Conservation (phyloP, 2,797 vertebrate genomes). For the Kryptopterus vitreolus region DNA sequence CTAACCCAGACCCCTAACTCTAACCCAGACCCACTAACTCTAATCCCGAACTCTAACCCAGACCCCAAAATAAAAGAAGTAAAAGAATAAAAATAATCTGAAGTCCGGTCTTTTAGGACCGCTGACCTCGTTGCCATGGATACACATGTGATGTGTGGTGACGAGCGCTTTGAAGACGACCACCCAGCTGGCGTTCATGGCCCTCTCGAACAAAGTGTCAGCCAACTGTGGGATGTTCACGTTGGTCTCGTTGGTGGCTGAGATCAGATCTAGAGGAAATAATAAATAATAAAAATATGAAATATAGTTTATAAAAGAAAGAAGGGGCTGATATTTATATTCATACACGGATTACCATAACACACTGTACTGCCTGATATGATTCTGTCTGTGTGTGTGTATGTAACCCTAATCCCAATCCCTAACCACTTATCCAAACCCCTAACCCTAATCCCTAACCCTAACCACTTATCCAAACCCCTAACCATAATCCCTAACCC, state of each 20-base stretch:
- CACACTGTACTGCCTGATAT: neutral
- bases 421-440: no score
- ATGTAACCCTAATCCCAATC: no score
- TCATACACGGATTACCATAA: neutral
- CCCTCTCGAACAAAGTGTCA: constrained; percentile 94
- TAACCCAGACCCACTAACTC: no score
- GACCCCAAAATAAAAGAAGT: no score
- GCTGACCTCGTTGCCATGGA: constrained; percentile 95
- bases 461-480: no score
- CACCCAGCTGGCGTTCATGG: constrained; percentile 98
- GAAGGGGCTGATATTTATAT: neutral
- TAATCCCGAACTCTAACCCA: no score
- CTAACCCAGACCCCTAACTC: no score
- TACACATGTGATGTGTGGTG: constrained; percentile 96
- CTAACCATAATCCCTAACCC: no score
- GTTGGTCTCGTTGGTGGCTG: constrained; percentile 97
- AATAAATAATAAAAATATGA: neutral
- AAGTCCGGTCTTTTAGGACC: neutral
- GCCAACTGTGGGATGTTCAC: constrained; percentile 99
- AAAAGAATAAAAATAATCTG: no score
- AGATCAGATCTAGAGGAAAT: constrained; percentile 85
- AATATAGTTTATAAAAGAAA: neutral
- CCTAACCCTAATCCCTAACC: no score
- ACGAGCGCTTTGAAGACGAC: constrained; percentile 98
- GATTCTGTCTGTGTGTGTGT: no score